Evolutionary conservation across 2,113 vertebrate species (phyloP), one percentile per base, ranked within the genome.

Genomic region (Ursus arctos): DNA sequence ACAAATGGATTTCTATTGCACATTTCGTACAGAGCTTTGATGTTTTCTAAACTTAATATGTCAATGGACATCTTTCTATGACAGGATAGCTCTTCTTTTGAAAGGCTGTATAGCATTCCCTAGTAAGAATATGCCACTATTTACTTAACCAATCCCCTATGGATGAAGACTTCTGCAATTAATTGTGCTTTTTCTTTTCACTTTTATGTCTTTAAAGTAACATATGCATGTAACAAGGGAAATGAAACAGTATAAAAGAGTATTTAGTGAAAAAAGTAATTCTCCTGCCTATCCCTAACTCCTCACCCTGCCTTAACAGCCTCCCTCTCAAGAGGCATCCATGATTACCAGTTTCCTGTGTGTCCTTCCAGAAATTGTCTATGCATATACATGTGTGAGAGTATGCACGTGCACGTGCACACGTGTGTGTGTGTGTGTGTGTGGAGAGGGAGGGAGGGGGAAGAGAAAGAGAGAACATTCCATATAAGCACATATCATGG

Each of bases 1-100:
- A 47, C 55, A 94, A 86, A 51, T 53, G 28, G 36, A 31, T 55
- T 85, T 96, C 61, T 80, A 31, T 79, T 71, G n/a, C 71, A 28
- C 28, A 63, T 72, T 85, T 91, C 90, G 61, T 71, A 53, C 80
- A 79, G 71, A 96, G 7, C 47, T 43, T 94, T 90, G 91, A n/a
- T 74, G 69, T 67, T 79, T 80, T 83, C 63, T 92, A 47, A 93
- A 84, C 71, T 83, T 84, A 33, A 19, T 88, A 77, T 82, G 57
- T 53, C 19, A 53, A 12, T 72, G 71, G 12, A 63, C 53, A 90
- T 72, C 21, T 72, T 93, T 84, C 84, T 83, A 49, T 93, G 26
- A 69, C 77, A 59, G 51, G 88, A 69, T 92, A 57, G 77, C 51
- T 84, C 22, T 72, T 81, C 57, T 67, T 85, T 65, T 55, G 28